Evolutionary conservation across 2,888 invertebrate species (phyloP).

Genomic region (Agriopis leucophaearia): DNA sequence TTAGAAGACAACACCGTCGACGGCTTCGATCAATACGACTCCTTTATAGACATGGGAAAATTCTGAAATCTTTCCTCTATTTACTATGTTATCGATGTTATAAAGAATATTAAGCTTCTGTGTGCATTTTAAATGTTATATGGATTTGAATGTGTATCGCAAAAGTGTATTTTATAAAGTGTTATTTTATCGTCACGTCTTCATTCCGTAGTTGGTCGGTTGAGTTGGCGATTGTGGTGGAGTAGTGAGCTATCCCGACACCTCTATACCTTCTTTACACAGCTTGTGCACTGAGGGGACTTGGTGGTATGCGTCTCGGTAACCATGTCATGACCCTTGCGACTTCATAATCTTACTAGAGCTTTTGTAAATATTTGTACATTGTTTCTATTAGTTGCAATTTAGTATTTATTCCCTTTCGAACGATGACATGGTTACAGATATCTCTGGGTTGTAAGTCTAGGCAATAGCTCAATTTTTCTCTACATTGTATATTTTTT

Average conservation of each 20-base stretch:
- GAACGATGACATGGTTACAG: conserved; percentile 78
- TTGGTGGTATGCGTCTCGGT: conserved; percentile 82
- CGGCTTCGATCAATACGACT: conserved; percentile 81
- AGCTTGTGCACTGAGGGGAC: conserved; percentile 77
- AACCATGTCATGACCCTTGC: conserved; percentile 75
- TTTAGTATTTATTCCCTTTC: conserved; percentile 49
- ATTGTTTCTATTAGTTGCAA: conserved; percentile 58
- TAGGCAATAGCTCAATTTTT: conserved; percentile 82
- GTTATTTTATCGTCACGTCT: conserved; percentile 32
- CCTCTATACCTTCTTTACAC: conserved; percentile 70
- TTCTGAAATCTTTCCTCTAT: conserved; percentile 62
- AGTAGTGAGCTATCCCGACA: conserved; percentile 71
- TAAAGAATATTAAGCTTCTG: conserved; percentile 63
- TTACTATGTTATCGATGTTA: conserved; percentile 45
- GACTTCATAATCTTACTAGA: conserved; percentile 51
- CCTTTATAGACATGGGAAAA: conserved; percentile 84
- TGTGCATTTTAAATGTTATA: conserved; percentile 57
- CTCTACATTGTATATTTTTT: conserved; percentile 57
- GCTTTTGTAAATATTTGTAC: conserved; percentile 72
- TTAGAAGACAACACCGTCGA: conserved; percentile 67
- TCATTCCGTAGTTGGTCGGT: conserved; percentile 51
- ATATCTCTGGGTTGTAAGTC: conserved; percentile 83
- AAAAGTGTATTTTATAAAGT: conserved; percentile 46
- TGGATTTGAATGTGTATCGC: conserved; percentile 53
- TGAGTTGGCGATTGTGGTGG: conserved; percentile 47